Evolutionary conservation across 2,888 invertebrate species (phyloP), one percentile per base, ranked within the genome.

Genomic region (Drosophila peninsularis): DNA sequence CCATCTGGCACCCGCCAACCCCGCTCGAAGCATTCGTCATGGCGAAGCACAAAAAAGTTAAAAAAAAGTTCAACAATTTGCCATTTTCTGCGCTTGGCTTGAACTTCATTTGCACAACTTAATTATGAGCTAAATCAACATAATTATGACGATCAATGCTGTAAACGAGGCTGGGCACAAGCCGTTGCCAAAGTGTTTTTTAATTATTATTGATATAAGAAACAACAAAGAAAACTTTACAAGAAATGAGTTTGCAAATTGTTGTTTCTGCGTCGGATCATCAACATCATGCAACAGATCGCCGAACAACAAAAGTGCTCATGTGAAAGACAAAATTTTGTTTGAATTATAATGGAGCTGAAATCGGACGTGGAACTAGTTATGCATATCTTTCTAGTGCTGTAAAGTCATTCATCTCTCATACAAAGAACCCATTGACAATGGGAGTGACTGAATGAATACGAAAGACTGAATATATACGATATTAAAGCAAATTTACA

Each of bases 181-280:
- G 63, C 47, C 36, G 58, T 58, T 71, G 65, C 58, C 67, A 73
- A 85, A 82, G 80, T 88, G 85, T 66, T 76, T 88, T 86, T 88
- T 88, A 84, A 82, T 79, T 79, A 78, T 82, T 76, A 71, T 82
- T 70, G 45, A 47, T 47, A 68, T 36, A 62, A 61, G 50, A 17
- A 42, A 11, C 30, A 47, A 24, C 27, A 45, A 45, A n/a, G 45
- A 39, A 52, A 36, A 49, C 52, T 39, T 9, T 19, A 54, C 37
- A 37, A 30, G 30, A 47, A 58, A 49, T 61, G 62, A 58, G 41
- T 58, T 62, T 21, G 49, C 45, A 50, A 64, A 64, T 63, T 27
- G 19, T 9, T 63, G 62, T 32, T 17, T 36, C 19, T 36, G 36
- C 34, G 37, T 21, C 34, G 44, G 27, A 30, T 30, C 45, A 47